These are phyloP conservation scores for Oenanthe oenanthe DNA, from an alignment of 2,113 vertebrate genomes.

Conservation along the genomic window DNA sequence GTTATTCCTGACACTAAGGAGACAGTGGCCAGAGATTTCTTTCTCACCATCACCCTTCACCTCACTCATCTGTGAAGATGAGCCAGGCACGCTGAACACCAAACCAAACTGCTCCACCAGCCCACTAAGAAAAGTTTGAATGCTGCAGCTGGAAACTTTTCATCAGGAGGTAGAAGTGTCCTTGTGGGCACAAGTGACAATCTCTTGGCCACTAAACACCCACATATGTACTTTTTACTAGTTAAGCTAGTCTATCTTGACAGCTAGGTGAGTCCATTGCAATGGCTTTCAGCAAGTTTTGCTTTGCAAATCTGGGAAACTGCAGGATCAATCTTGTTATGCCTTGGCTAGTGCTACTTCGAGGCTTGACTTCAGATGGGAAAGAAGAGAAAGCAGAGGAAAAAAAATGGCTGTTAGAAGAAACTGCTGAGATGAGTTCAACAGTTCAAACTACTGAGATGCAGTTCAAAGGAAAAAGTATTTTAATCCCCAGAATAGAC, in stretches of 20 bases:
- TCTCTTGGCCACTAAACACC: not conserved
- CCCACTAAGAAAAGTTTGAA: not conserved
- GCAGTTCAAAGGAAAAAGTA: constrained; percentile 2
- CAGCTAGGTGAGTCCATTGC: not conserved
- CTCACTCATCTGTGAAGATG: not conserved
- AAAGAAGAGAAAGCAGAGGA: not conserved
- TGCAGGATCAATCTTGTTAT: not conserved
- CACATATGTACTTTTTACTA: not conserved
- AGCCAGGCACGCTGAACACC: not conserved
- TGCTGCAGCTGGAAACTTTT: not conserved
- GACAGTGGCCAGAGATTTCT: not conserved
- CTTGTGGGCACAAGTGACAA: not conserved
- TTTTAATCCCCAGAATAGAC: not conserved
- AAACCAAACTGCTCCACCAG: not conserved
- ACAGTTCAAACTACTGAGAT: constrained; percentile 5
- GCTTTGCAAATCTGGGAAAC: not conserved
- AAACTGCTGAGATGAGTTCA: constrained; percentile 11
- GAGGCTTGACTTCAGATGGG: not conserved
- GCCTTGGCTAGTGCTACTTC: not conserved
- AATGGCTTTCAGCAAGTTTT: not conserved
- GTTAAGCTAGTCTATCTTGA: not conserved
- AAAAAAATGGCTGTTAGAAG: not conserved
- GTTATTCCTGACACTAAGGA: not conserved
- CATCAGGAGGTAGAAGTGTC: not conserved
- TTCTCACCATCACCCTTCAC: not conserved